Evolutionary conservation across 2,888 invertebrate species (phyloP).

Genomic region (Microdon myrmicae): DNA sequence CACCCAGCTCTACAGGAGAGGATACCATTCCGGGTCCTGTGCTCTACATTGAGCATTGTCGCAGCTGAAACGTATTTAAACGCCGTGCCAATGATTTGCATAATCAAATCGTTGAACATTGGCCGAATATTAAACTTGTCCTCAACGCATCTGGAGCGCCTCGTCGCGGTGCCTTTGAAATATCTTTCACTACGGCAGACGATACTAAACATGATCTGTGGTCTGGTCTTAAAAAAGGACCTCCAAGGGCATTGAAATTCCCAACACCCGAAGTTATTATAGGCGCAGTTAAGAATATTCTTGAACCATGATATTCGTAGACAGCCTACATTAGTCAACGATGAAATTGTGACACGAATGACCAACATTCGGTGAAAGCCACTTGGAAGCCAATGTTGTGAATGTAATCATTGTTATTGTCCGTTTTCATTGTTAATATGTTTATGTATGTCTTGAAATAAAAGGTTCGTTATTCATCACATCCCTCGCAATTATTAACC

Average conservation of each 20-base stretch:
- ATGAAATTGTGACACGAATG: constrained; percentile 48
- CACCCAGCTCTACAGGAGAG: background rate
- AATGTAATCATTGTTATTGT: constrained; percentile 42
- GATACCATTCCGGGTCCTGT: constrained; percentile 54
- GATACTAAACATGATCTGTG: constrained; percentile 56
- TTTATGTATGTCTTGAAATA: no score
- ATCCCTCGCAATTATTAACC: background rate
- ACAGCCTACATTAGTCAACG: background rate
- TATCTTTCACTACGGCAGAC: constrained; percentile 54
- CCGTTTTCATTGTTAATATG: constrained; percentile 21
- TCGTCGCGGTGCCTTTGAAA: constrained; percentile 63
- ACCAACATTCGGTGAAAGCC: constrained; percentile 55
- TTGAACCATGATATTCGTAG: background rate
- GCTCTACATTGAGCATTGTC: constrained; percentile 63
- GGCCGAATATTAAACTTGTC: constrained; percentile 53
- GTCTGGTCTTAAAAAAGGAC: constrained; percentile 61
- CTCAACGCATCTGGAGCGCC: constrained; percentile 60
- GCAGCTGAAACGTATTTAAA: constrained; percentile 64
- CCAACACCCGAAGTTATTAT: constrained; percentile 57
- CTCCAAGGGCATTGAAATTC: constrained; percentile 63
- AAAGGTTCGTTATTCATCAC: background rate
- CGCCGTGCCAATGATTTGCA: constrained; percentile 62
- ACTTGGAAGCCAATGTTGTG: constrained; percentile 50
- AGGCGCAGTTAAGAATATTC: constrained; percentile 35
- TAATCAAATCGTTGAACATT: constrained; percentile 51